Evolutionary conservation across 2,113 vertebrate genomes (phyloP).

Genomic region (Dasyornis broadbenti): DNA sequence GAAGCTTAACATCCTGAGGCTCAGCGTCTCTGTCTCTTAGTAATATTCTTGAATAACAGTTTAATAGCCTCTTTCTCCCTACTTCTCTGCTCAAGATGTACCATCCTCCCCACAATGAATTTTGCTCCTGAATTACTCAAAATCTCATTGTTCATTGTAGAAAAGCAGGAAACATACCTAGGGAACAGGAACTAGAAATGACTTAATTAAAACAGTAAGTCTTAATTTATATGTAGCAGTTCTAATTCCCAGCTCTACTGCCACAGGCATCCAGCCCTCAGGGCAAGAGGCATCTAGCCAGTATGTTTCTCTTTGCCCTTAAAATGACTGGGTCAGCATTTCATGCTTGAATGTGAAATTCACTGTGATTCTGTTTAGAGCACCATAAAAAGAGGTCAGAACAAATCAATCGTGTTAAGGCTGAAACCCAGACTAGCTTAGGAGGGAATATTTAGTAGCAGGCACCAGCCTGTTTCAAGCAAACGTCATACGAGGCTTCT

Average conservation of each 20-base stretch:
- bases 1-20: background rate
- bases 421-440: conserved; percentile 52
- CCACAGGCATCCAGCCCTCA: background rate
- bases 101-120: background rate
- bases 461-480: conserved; percentile 39
- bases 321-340: conserved; percentile 63
- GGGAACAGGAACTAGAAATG: conserved; percentile 31
- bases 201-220: conserved; percentile 41
- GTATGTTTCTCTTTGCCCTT: conserved; percentile 48
- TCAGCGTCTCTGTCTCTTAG: background rate
- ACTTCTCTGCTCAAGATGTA: background rate
- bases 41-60: background rate
- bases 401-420: conserved; percentile 58
- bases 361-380: conserved; percentile 61
- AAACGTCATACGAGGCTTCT: background rate
- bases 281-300: conserved; percentile 45
- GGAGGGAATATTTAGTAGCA: conserved; percentile 58
- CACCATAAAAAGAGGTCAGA: conserved; percentile 66
- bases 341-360: conserved; percentile 63
- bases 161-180: background rate
- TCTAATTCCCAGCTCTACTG: conserved; percentile 10
- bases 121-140: background rate
- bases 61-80: background rate
- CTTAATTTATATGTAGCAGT: conserved; percentile 33
- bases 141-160: background rate